Evolutionary conservation across 2,888 invertebrate genomes (phyloP).

Genomic region (Rhagonycha lutea): DNA sequence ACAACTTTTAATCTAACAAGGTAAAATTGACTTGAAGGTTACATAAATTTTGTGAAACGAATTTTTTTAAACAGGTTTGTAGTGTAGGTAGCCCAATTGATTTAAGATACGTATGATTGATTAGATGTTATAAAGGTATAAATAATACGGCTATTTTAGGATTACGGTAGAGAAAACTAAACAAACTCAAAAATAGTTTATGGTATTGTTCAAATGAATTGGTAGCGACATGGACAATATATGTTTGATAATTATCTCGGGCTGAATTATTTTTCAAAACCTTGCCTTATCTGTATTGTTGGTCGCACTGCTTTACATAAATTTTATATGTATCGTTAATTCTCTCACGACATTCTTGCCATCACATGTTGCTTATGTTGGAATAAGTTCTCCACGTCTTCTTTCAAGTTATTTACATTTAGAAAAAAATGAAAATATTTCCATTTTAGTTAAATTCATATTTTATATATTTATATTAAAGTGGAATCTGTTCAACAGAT

Average conservation of each 20-base stretch:
- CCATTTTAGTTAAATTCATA: not conserved
- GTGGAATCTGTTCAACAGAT: conserved; percentile 29
- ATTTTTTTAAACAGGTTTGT: conserved; percentile 24
- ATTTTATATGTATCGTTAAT: conserved; percentile 19
- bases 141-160: not conserved
- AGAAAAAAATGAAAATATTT: not conserved
- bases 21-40: not conserved
- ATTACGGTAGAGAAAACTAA: not conserved
- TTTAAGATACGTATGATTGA: conserved; percentile 11
- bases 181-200: not conserved
- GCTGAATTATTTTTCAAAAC: not conserved
- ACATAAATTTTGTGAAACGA: conserved; percentile 1
- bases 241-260: not conserved
- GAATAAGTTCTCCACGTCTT: conserved; percentile 8
- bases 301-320: conserved; percentile 7
- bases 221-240: not conserved
- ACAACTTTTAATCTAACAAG: not conserved
- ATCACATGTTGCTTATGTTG: not conserved
- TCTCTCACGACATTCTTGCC: not conserved
- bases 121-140: conserved; percentile 1
- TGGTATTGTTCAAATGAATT: not conserved
- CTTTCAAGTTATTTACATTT: conserved; percentile 17
- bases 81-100: conserved; percentile 9
- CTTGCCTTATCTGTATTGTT: conserved; percentile 13
- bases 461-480: conserved; percentile 21